Evolutionary conservation across 2,113 vertebrate species (phyloP).

Genomic region (Lophochroa leadbeateri): DNA sequence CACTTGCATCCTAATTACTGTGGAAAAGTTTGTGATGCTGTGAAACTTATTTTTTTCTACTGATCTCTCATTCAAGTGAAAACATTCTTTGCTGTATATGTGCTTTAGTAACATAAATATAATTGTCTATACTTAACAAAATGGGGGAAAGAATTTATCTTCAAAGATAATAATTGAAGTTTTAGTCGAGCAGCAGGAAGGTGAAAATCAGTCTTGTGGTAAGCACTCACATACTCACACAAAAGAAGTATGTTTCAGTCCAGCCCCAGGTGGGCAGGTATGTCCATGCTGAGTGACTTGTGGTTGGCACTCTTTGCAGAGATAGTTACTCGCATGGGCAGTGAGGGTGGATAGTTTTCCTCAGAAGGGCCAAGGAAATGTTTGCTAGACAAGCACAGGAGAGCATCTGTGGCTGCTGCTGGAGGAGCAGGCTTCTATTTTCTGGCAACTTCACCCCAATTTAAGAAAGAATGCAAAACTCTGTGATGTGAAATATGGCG

Average conservation of each 20-base stretch:
- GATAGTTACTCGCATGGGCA: too few species aligned
- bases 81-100: not conserved
- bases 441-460: not conserved
- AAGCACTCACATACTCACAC: not conserved
- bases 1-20: not conserved
- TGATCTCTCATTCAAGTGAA: not conserved
- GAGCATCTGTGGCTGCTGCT: not conserved
- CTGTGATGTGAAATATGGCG: not conserved
- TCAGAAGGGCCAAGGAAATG: not conserved
- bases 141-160: not conserved
- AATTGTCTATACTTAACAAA: not conserved
- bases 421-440: not conserved
- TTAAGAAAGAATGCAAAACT: slow-evolving; percentile 20
- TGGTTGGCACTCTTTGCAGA: not conserved
- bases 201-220: not conserved
- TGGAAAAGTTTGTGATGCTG: not conserved
- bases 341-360: not conserved
- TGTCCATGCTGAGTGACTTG: not conserved
- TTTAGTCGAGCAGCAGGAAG: not conserved
- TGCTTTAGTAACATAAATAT: not conserved
- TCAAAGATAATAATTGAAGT: not conserved
- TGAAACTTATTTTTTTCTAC: not conserved
- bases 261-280: not conserved
- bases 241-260: not conserved
- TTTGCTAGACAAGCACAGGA: not conserved